Percentiles rank a stretch among this genome's conserved stretches.
These are phyloP conservation scores for Erebia ligea DNA, from an alignment of 2,888 invertebrate genomes.

Conservation along the genomic window DNA sequence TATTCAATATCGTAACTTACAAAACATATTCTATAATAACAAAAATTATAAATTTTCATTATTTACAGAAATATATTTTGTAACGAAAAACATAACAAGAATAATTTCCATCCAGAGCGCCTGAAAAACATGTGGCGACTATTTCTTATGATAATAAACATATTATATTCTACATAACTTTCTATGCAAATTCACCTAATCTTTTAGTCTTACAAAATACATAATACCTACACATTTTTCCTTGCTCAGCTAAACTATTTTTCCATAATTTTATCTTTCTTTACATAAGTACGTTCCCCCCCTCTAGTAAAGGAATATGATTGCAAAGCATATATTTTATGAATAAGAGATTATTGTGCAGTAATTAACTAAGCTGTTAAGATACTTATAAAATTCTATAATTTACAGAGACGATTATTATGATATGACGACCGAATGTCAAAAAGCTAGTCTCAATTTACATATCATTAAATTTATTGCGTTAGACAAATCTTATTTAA, in stretches of 20 bases:
- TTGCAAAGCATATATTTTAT: constrained; percentile 32
- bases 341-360: constrained; percentile 25
- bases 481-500: not conserved
- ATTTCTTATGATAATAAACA: not conserved
- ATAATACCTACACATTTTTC: not conserved
- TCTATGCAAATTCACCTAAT: not conserved
- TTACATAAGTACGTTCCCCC: not conserved
- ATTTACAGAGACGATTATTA: constrained; percentile 21
- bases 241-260: not conserved
- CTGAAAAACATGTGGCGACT: not conserved
- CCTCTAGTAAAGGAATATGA: constrained; percentile 80
- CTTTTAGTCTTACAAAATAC: not conserved
- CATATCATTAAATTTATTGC: constrained; percentile 11
- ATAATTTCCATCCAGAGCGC: not conserved
- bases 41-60: no score
- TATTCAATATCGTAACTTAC: no score
- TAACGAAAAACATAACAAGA: no score
- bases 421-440: constrained; percentile 57
- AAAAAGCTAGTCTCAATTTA: constrained; percentile 80
- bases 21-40: no score
- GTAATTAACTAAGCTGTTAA: constrained; percentile 16
- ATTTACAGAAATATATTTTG: no score
- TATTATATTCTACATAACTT: not conserved
- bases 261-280: not conserved
- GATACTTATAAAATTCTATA: constrained; percentile 17